Evolutionary conservation across 2,888 invertebrate species (phyloP).

Genomic region (Eristalinus sepulchralis): DNA sequence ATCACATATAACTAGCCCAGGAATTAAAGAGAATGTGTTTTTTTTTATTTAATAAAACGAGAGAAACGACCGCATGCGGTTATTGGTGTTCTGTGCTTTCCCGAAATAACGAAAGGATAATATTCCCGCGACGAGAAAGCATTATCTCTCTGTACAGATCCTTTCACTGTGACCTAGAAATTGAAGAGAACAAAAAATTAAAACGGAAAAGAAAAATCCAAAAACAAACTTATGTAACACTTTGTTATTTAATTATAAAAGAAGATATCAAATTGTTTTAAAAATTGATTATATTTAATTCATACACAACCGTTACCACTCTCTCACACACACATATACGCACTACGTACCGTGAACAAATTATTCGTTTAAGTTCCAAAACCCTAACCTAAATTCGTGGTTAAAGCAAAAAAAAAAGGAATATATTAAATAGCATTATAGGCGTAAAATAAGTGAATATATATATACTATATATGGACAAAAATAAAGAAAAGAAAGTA

Average conservation of each 20-base stretch:
- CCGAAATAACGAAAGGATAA: background rate
- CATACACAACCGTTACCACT: slow-evolving; percentile 1
- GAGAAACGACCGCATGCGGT: slow-evolving; percentile 10
- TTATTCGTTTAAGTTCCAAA: slow-evolving; percentile 48
- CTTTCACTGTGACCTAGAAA: slow-evolving; percentile 59
- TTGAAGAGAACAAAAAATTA: slow-evolving; percentile 26
- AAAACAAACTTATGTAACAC: slow-evolving; percentile 47
- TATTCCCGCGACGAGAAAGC: slow-evolving; percentile 4
- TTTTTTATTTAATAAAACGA: background rate
- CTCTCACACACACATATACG: slow-evolving; percentile 12
- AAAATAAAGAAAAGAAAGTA: slow-evolving; percentile 9
- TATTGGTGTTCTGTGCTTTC: slow-evolving; percentile 30
- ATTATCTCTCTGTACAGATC: slow-evolving; percentile 48
- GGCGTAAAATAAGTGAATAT: slow-evolving; percentile 50
- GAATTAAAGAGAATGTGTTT: slow-evolving; percentile 35
- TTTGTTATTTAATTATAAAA: slow-evolving; percentile 70
- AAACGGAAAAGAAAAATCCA: slow-evolving; percentile 29
- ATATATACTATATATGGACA: slow-evolving; percentile 23
- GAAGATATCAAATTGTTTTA: slow-evolving; percentile 22
- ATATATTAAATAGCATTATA: slow-evolving; percentile 32
- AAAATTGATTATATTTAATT: slow-evolving; percentile 46
- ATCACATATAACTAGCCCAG: slow-evolving; percentile 43
- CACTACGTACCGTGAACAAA: slow-evolving; percentile 27
- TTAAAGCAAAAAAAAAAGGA: slow-evolving; percentile 28
- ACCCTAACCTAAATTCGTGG: slow-evolving; percentile 36